These are phyloP conservation scores for Hozukius guyotensis DNA, from an alignment of 2,797 vertebrate species.

Conservation along the genomic window DNA sequence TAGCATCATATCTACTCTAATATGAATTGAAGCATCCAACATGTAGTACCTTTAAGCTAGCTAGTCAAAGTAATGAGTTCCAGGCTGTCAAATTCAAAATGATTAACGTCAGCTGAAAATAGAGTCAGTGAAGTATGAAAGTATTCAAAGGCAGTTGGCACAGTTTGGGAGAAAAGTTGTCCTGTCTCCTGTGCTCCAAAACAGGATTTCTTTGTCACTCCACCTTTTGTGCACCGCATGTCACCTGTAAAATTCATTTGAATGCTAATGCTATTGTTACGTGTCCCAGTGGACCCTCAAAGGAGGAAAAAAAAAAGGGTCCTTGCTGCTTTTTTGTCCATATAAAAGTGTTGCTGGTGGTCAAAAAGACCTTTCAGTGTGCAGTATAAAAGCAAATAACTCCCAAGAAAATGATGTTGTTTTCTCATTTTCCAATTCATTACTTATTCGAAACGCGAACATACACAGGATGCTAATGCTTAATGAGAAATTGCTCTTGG, in stretches of 20 bases:
- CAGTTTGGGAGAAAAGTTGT: constrained; percentile 37
- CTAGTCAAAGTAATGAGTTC: constrained; percentile 65
- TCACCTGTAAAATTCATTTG: constrained; percentile 74
- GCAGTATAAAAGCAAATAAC: not conserved
- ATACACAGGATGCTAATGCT: not conserved
- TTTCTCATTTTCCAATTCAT: constrained; percentile 16
- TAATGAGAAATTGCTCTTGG: constrained; percentile 7
- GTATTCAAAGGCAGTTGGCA: constrained; percentile 38
- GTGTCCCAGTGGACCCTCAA: constrained; percentile 16
- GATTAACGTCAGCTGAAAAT: constrained; percentile 57
- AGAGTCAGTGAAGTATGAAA: constrained; percentile 66
- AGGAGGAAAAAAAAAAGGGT: not conserved
- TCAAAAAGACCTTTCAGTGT: constrained; percentile 13
- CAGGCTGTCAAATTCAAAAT: constrained; percentile 53
- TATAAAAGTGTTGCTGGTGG: constrained; percentile 12
- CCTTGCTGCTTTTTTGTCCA: constrained; percentile 22
- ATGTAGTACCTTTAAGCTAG: constrained; percentile 35
- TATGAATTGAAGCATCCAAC: constrained; percentile 25
- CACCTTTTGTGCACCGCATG: constrained; percentile 61
- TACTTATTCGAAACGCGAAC: constrained; percentile 6
- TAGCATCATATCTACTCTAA: not conserved
- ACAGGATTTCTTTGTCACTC: constrained; percentile 39
- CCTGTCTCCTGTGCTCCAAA: constrained; percentile 23
- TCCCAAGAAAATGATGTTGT: constrained; percentile 23
- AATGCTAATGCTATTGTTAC: constrained; percentile 63